These are phyloP conservation scores for Pipistrellus pipistrellus DNA, from an alignment of 2,797 vertebrate genomes.

Conservation along the genomic window DNA sequence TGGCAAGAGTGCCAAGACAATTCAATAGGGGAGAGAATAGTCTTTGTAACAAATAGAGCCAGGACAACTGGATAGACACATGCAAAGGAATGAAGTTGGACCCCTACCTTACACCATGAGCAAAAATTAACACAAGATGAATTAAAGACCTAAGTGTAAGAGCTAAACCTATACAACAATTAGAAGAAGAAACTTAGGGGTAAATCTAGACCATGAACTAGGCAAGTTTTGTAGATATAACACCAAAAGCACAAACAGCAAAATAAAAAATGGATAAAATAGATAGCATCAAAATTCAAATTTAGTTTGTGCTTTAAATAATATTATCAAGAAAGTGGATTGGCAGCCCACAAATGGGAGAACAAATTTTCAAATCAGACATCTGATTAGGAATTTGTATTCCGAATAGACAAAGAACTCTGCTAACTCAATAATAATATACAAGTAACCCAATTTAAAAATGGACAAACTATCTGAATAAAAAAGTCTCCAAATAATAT, in stretches of 20 bases:
- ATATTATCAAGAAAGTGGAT: background rate
- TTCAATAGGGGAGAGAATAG: background rate
- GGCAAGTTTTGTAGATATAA: background rate
- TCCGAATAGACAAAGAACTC: background rate
- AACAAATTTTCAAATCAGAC: background rate
- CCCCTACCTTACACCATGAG: background rate
- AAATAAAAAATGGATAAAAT: background rate
- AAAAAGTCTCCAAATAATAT: background rate
- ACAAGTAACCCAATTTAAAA: background rate
- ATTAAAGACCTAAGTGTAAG: background rate
- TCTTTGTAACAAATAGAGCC: background rate
- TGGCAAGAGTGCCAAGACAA: background rate
- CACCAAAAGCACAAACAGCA: background rate
- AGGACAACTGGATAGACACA: background rate
- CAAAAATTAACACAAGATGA: background rate
- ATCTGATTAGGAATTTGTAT: background rate
- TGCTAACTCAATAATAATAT: background rate
- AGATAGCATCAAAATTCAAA: background rate
- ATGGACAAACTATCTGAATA: background rate
- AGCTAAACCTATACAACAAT: background rate
- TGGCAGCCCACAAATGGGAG: background rate
- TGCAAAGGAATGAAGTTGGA: background rate
- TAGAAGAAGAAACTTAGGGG: background rate
- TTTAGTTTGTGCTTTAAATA: background rate
- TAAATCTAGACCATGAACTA: background rate